Base-by-base conservation (phyloP, 2,888 invertebrate genomes). In the Malacosoma neustria region DNA sequence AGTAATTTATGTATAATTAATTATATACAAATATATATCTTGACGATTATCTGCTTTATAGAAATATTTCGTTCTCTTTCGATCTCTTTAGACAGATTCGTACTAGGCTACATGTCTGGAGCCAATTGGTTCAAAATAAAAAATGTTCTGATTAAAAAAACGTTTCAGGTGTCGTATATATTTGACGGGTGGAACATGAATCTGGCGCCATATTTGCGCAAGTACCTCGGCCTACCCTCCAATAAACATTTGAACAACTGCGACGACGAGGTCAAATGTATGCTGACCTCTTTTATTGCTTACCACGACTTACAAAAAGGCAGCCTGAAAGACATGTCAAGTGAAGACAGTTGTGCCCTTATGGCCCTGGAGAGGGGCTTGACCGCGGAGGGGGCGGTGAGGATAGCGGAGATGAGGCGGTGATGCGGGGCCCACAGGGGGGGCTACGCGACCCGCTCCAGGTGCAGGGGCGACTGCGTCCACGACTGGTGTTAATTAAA, bases 301-400 rank as follows among this genome's bases (percentile, higher is more conserved):
- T 90, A 87, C 54, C 87, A 90, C 51, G 89, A 90, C 53, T 63
- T 91, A 42, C 88, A 89, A 1, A 81, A 68, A 42, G 69, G 72
- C 22, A 63, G 67, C 3, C 48, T 80, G 39, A 56, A 57, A 11
- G 61, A 57, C 14, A 46, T 45, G 2, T 56, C 63, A 39, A 64
- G 61, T 7, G 63, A 67, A 13, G 69, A 71, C n/a, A 40, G 75
- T 13, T 51, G 58, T 1, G 51, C 67, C 6, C 37, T 74, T 30
- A 13, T 75, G 22, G 55, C 57, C 13, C 43, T 60, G 37, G 62
- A 62, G 1, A 41, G 45, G 6, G 38, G 39, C 1, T 22, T 73
- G 14, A 59, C 62, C 1, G 62, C 53, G 3, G 68, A 66, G 3
- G 70, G 67, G 0, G 34, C 59, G 29, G 54, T 58, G 29, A 66